These are phyloP conservation scores for Patiria pectinifera DNA, from an alignment of 53 echinoderm and acorn worm genomes.

Conservation along the genomic window DNA sequence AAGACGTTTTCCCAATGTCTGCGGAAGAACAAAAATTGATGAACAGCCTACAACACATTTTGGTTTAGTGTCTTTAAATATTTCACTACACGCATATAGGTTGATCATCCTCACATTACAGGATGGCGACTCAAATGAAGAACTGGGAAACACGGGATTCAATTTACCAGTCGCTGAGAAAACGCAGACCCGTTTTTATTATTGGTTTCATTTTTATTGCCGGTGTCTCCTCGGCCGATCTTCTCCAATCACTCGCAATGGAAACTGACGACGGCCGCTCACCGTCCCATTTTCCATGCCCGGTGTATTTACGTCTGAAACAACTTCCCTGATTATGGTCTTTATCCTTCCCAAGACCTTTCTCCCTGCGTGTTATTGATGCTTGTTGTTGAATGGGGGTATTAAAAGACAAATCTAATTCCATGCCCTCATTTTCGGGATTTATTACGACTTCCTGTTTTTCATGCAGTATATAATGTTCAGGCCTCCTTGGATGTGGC, in stretches of 20 bases:
- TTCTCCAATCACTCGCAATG: not conserved
- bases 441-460: slow-evolving; percentile 3
- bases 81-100: not conserved
- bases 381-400: not conserved
- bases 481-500: not conserved
- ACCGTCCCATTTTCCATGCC: not conserved
- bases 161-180: slow-evolving; percentile 1
- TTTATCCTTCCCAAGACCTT: not conserved
- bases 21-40: not conserved
- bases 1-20: not conserved
- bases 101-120: not conserved
- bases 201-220: not conserved
- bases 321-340: not conserved
- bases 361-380: not conserved
- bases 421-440: not conserved
- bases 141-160: not conserved
- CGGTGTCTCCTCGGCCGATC: not conserved
- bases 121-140: not conserved
- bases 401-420: not conserved
- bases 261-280: not conserved
- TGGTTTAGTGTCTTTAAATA: not conserved
- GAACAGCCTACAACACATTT: not conserved
- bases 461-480: not conserved
- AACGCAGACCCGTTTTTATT: not conserved
- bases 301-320: not conserved